These are phyloP conservation scores for Geophilus truncorum DNA, from an alignment of 2,888 invertebrate species.

Conservation along the genomic window DNA sequence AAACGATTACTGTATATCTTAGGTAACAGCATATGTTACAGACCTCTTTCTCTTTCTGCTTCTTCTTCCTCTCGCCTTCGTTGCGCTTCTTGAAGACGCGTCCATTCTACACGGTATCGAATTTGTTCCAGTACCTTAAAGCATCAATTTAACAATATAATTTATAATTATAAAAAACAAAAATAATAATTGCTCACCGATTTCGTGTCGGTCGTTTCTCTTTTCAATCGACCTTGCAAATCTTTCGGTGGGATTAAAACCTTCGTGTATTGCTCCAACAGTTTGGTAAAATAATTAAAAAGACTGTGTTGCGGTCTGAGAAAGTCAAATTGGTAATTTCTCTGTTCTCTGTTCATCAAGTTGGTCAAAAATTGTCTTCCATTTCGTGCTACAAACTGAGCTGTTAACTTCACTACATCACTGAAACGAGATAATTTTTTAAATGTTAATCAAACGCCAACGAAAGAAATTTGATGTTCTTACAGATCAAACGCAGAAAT, in stretches of 20 bases:
- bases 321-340: constrained; percentile 99
- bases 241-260: constrained; percentile 91
- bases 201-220: constrained; percentile 65
- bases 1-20: no score
- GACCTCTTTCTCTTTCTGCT: constrained; percentile 65
- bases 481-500: constrained; percentile 94
- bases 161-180: not conserved
- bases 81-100: constrained; percentile 88
- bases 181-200: constrained; percentile 47
- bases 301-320: constrained; percentile 95
- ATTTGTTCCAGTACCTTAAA: constrained; percentile 80
- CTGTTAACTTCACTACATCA: constrained; percentile 95
- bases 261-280: constrained; percentile 98
- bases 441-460: not conserved
- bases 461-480: constrained; percentile 45
- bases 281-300: constrained; percentile 96
- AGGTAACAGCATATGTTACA: no score
- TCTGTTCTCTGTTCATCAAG: constrained; percentile 95
- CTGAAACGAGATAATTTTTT: constrained; percentile 51
- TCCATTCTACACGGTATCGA: constrained; percentile 93
- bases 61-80: constrained; percentile 91
- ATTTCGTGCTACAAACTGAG: constrained; percentile 97
- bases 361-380: constrained; percentile 96
- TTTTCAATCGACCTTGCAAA: constrained; percentile 64
- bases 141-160: not conserved